phyloP scores from a whole-genome alignment of 2,113 vertebrate species.

The Melanerpes formicivorus region DNA sequence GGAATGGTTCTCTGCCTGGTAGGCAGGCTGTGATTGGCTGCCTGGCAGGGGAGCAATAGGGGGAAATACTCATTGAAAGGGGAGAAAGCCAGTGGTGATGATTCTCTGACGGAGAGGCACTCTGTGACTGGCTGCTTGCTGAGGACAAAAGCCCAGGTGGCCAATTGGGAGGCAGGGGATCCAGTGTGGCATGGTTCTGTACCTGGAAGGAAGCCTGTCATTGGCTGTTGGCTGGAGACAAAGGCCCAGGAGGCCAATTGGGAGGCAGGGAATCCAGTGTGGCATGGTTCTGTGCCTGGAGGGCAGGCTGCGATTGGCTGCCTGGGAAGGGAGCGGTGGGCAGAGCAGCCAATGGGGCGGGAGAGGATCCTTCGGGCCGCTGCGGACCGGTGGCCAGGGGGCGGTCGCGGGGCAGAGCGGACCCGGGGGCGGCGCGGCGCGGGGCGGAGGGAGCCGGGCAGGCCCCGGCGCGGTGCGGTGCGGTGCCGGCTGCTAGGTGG shows the following conservation, averaged over 20 bases:
- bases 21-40: neutral
- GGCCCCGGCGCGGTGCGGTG: neutral
- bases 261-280: neutral
- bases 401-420: neutral
- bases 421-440: too few species aligned
- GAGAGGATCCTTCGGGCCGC: neutral
- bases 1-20: neutral
- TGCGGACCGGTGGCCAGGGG: rapidly evolving
- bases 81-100: rapidly evolving
- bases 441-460: neutral
- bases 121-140: neutral
- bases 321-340: too few species aligned
- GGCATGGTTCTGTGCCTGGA: neutral
- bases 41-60: neutral
- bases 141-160: too few species aligned
- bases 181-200: neutral
- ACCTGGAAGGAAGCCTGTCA: neutral
- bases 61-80: rapidly evolving
- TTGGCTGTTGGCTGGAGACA: neutral
- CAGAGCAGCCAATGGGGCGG: neutral
- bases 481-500: constrained; percentile 69
- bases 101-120: neutral
- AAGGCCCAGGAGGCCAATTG: neutral
- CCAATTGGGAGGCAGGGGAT: rapidly evolving
- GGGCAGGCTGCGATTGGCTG: neutral